Evolutionary conservation across 2,888 invertebrate species (phyloP).

Genomic region (Tiliacea aurago): DNA sequence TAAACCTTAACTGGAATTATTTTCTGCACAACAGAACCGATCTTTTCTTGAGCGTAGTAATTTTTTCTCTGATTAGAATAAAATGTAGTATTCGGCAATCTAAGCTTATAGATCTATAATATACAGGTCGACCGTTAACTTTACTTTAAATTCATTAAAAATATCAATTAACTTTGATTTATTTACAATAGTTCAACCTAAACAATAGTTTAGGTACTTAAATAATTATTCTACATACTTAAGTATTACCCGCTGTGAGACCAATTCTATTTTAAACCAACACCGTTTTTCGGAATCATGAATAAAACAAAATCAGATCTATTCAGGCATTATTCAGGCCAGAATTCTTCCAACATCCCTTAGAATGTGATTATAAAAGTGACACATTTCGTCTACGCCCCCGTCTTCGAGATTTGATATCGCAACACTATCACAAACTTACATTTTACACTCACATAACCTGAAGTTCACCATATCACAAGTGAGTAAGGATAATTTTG

Average conservation of each 20-base stretch:
- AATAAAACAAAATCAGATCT: constrained; percentile 65
- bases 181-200: too few relatives aligned
- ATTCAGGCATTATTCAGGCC: constrained; percentile 67
- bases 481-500: background rate
- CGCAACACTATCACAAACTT: constrained; percentile 56
- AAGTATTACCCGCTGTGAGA: background rate
- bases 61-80: too few relatives aligned
- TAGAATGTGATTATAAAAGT: constrained; percentile 82
- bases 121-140: too few relatives aligned
- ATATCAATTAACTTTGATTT: too few relatives aligned
- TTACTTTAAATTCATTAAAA: too few relatives aligned
- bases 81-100: too few relatives aligned
- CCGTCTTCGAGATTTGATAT: constrained; percentile 79
- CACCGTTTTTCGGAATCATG: background rate
- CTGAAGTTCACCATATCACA: constrained; percentile 22
- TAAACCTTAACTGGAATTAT: too few relatives aligned
- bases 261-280: background rate
- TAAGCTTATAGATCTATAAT: too few relatives aligned
- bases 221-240: too few relatives aligned
- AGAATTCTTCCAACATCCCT: constrained; percentile 72
- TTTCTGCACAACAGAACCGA: too few relatives aligned
- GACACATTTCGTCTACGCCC: constrained; percentile 81
- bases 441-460: constrained; percentile 28
- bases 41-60: too few relatives aligned
- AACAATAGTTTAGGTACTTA: too few relatives aligned